Conservation (phyloP, 2,113 vertebrate species). For the Cavia aperea region DNA sequence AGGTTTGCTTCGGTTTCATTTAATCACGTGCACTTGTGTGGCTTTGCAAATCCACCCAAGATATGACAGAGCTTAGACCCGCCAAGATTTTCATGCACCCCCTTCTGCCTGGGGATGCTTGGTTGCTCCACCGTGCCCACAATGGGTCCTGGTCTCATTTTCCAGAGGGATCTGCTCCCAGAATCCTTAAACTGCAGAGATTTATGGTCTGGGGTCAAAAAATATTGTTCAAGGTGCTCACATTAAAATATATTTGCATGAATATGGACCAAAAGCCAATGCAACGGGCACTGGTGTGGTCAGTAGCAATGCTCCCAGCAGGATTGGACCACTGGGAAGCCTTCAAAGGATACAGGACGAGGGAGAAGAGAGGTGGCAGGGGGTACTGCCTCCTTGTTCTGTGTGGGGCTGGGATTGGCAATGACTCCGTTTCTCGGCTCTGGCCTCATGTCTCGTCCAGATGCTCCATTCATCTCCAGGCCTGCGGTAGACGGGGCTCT, state of each 20-base stretch:
- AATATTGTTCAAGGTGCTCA: neutral
- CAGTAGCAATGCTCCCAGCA: neutral
- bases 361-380: rapidly evolving
- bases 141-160: neutral
- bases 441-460: neutral
- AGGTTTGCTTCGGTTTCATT: neutral
- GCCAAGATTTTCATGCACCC: neutral
- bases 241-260: neutral
- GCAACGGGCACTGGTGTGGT: neutral
- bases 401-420: neutral
- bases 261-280: neutral
- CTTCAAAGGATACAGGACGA: neutral
- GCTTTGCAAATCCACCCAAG: neutral
- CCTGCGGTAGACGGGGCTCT: too few relatives aligned
- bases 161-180: neutral
- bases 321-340: neutral
- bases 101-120: neutral
- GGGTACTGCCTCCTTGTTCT: rapidly evolving
- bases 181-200: neutral
- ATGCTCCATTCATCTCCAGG: neutral
- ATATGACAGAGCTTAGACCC: neutral
- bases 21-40: neutral
- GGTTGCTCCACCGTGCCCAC: neutral
- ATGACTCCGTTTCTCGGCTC: neutral
- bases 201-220: neutral